Evolutionary conservation across 2,797 vertebrate species (phyloP), one percentile per base, ranked within the genome.

Genomic region (Okamejei kenojei): DNA sequence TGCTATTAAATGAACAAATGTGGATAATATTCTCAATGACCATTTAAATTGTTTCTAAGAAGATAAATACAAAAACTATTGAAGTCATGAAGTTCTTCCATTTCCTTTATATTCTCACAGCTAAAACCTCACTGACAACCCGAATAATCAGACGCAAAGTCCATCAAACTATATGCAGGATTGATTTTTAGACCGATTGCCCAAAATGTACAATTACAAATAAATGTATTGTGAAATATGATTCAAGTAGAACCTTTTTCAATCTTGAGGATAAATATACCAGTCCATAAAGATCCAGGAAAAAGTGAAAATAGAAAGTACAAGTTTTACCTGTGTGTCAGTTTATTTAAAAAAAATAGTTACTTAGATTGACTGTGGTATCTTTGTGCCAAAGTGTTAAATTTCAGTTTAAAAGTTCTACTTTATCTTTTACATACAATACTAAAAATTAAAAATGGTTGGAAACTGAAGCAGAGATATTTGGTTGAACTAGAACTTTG

Each of bases 211-310:
- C 38, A 11, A 92, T 23, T n/a, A 38, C 38, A 92, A 5, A 91
- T 76, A 92, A 92, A 76, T 76, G 35, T 92, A 92, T 7, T 76
- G 35, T 54, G 35, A 92, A 63, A 92, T 54, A 76, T 76, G 26
- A 76, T 58, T 54, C 88, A 91, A 35, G 73, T 91, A 65, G 38
- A 91, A 74, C 35, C 26, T 35, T 74, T 91, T 38, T 26, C 54
- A 26, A 92, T 74, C 21, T 92, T 76, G 26, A 23, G 61, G 63
- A 35, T 68, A 88, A 88, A 8, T 45, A 88, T 88, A 35, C 7
- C 65, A 35, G 61, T 88, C 84, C 35, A 92, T 54, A 54, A 74
- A 8, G 90, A n/a, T 92, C 35, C 71, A 76, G 71, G 26, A 76
- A 74, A 74, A 92, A 92, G 26, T 92, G 68, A 92, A 74, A 21